A percentile compares a stretch with the other conserved stretches of the same genome.
Conservation (phyloP, 1,140 invertebrate genomes). For the Bathynomus jamesi region DNA sequence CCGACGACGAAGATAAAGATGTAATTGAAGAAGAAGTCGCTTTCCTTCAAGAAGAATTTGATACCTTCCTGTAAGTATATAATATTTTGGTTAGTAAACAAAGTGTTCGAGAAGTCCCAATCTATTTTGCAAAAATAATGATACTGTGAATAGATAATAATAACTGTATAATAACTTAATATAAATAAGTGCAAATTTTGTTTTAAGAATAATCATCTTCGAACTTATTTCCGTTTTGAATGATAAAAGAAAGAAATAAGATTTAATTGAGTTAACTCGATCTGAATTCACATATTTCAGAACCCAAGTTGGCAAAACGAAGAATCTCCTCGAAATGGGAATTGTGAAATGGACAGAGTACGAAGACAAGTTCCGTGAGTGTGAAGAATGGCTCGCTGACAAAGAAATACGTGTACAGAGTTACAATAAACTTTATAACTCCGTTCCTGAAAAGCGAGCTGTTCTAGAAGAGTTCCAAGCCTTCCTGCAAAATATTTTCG, state of each 20-base stretch:
- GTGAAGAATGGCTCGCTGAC: constrained; percentile 75
- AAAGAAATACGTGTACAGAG: constrained; percentile 77
- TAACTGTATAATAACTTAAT: too few species aligned
- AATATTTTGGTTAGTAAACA: too few species aligned
- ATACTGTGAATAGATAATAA: too few species aligned
- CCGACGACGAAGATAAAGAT: constrained; percentile 76
- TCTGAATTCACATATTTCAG: too few species aligned
- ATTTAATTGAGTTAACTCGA: too few species aligned
- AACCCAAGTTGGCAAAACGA: constrained; percentile 58
- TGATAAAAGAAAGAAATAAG: too few species aligned
- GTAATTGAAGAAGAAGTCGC: constrained; percentile 86
- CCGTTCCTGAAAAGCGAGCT: constrained; percentile 77
- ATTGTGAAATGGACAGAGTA: constrained; percentile 94
- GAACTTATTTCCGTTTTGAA: too few species aligned
- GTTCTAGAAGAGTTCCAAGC: constrained; percentile 76
- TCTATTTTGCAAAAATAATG: too few species aligned
- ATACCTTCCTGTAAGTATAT: constrained; percentile 55
- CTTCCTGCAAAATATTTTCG: constrained; percentile 80
- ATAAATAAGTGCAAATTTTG: too few species aligned
- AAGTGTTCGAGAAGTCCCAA: too few species aligned
- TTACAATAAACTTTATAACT: constrained; percentile 83
- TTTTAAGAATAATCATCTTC: too few species aligned
- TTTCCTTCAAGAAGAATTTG: constrained; percentile 63
- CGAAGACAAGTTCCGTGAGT: constrained; percentile 84
- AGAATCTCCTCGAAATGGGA: constrained; percentile 73